A percentile compares a stretch with the other conserved stretches of the same genome.
phyloP scores from a whole-genome alignment of 1,140 invertebrate species.

The Macrostomum lignano region DNA sequence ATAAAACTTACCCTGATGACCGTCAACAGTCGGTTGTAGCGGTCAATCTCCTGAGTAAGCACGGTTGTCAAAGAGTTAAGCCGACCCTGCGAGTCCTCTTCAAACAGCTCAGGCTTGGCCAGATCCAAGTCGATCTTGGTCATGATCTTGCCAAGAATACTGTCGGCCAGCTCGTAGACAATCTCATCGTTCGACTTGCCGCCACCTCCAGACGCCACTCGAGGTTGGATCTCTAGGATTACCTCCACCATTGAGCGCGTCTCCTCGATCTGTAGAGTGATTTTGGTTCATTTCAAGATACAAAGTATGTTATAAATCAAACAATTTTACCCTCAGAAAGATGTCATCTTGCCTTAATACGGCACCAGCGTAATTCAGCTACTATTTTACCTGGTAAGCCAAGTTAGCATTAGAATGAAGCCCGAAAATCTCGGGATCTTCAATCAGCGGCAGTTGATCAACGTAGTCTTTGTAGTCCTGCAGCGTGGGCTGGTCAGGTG shows the following conservation, averaged over 20 bases:
- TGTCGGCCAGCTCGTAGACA: slow-evolving; percentile 40
- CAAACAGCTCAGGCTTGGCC: slow-evolving; percentile 22
- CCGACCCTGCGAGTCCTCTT: slow-evolving; percentile 38
- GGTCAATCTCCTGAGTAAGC: slow-evolving; percentile 49
- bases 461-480: slow-evolving; percentile 36
- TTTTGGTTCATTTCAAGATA: slow-evolving; percentile 5
- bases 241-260: slow-evolving; percentile 37
- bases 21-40: slow-evolving; percentile 45
- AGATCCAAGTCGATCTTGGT: slow-evolving; percentile 34
- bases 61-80: slow-evolving; percentile 50
- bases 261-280: slow-evolving; percentile 37
- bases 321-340: background rate
- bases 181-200: slow-evolving; percentile 43
- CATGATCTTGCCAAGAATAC: slow-evolving; percentile 32
- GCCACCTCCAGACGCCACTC: slow-evolving; percentile 30
- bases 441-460: slow-evolving; percentile 43
- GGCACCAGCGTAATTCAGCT: background rate
- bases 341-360: background rate
- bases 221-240: slow-evolving; percentile 43
- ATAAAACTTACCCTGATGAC: slow-evolving; percentile 25
- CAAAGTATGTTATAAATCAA: background rate
- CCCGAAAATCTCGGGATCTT: slow-evolving; percentile 59
- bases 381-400: slow-evolving; percentile 47
- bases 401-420: slow-evolving; percentile 70
- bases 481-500: slow-evolving; percentile 31